A percentile compares a stretch with the other conserved stretches of the same genome.
Conservation (phyloP, 2,797 vertebrate species). For the Scarus forsteni region DNA sequence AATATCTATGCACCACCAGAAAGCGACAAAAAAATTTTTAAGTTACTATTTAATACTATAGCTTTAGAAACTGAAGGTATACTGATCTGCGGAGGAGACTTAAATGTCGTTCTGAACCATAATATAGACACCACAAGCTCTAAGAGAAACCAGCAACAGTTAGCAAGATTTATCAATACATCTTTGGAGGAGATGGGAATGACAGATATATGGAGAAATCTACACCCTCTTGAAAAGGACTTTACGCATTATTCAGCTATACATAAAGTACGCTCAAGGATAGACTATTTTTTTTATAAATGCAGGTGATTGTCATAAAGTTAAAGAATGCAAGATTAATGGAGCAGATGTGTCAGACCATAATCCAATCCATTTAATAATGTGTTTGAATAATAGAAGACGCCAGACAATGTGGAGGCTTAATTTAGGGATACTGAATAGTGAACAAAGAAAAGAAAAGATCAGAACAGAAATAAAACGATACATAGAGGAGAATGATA, state of each 20-base stretch:
- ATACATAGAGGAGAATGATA: not conserved
- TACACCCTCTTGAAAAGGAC: conserved; percentile 3
- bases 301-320: not conserved
- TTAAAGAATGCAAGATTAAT: not conserved
- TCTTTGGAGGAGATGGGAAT: not conserved
- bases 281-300: conserved; percentile 17
- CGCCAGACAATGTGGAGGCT: not conserved
- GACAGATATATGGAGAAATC: conserved; percentile 1
- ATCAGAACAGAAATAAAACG: not conserved
- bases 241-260: conserved; percentile 13
- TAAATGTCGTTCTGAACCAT: too few species aligned
- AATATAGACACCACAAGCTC: too few species aligned
- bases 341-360: conserved; percentile 24
- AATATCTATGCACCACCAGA: conserved; percentile 13
- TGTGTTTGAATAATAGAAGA: not conserved
- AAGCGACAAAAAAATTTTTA: not conserved
- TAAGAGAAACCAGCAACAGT: not conserved
- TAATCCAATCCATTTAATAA: not conserved
- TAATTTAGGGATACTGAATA: not conserved
- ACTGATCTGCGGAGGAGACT: too few species aligned
- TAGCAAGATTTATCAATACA: not conserved
- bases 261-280: conserved; percentile 5
- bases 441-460: not conserved
- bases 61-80: too few species aligned
- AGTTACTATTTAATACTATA: too few species aligned